These are phyloP conservation scores for Oscheius sp. DNA, from an alignment of 2,888 invertebrate species.

Conservation along the genomic window DNA sequence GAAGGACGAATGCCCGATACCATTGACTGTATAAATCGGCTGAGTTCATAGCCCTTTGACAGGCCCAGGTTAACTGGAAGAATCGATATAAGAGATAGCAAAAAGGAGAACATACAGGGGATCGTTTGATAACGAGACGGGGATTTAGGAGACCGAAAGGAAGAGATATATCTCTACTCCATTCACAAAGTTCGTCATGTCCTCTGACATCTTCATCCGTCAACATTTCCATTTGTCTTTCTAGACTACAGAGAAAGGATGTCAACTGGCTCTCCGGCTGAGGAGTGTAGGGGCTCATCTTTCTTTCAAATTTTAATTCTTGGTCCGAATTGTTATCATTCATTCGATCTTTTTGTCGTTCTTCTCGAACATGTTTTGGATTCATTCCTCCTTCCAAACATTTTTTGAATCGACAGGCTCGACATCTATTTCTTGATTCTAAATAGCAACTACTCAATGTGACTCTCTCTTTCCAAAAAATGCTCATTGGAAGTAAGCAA, in stretches of 20 bases:
- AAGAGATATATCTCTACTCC: slow-evolving; percentile 49
- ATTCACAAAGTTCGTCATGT: slow-evolving; percentile 42
- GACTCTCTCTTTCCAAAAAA: not conserved
- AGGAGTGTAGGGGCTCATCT: not conserved
- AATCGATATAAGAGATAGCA: not conserved
- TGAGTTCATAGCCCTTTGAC: slow-evolving; percentile 55
- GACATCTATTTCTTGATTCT: slow-evolving; percentile 25
- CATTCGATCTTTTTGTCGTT: slow-evolving; percentile 37
- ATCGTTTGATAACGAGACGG: slow-evolving; percentile 48
- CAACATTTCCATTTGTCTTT: slow-evolving; percentile 47
- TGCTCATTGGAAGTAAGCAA: not conserved
- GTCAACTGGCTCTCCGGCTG: slow-evolving; percentile 34
- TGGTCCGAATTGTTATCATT: not conserved
- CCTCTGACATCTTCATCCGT: slow-evolving; percentile 39
- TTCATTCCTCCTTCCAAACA: slow-evolving; percentile 42
- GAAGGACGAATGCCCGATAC: slow-evolving; percentile 58
- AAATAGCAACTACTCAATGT: too few relatives aligned
- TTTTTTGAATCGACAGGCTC: slow-evolving; percentile 25
- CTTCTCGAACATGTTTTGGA: slow-evolving; percentile 56
- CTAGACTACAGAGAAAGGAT: slow-evolving; percentile 41
- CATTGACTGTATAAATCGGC: slow-evolving; percentile 53
- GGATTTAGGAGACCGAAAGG: slow-evolving; percentile 53
- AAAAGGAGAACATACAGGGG: slow-evolving; percentile 36
- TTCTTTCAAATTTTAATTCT: not conserved
- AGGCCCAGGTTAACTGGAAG: slow-evolving; percentile 47